Evolutionary conservation across 2,888 invertebrate genomes (phyloP).

Genomic region (Protonemura montana): DNA sequence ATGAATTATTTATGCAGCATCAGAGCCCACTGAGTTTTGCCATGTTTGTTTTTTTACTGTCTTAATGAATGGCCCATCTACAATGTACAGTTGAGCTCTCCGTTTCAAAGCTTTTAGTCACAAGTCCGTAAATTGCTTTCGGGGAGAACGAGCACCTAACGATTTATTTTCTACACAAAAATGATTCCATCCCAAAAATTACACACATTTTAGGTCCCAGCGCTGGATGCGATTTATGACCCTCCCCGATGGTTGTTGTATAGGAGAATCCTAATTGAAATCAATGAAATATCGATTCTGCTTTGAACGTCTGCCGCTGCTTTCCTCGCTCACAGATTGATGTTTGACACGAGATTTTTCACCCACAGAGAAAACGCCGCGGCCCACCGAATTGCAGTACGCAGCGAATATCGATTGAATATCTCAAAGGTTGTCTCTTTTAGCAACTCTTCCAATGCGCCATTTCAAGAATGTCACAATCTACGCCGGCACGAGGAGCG

Average conservation of each 20-base stretch:
- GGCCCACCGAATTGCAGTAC: neutral
- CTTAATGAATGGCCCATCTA: neutral
- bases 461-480: neutral
- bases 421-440: neutral
- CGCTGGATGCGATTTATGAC: no score
- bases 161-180: neutral
- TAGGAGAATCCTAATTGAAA: no score
- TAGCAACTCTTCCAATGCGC: neutral
- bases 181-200: neutral
- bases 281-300: neutral
- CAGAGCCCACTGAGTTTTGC: neutral
- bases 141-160: neutral
- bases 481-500: neutral
- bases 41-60: constrained; percentile 3
- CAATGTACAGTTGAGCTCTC: neutral
- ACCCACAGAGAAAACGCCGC: no score
- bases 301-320: no score
- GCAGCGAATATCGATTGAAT: neutral
- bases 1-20: neutral
- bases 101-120: neutral
- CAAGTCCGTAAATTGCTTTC: neutral
- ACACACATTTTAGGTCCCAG: neutral
- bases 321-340: no score
- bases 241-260: no score
- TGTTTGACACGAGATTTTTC: no score